Conservation (phyloP, 92 coral and sea anemone genomes). For the Bergia sp. region DNA sequence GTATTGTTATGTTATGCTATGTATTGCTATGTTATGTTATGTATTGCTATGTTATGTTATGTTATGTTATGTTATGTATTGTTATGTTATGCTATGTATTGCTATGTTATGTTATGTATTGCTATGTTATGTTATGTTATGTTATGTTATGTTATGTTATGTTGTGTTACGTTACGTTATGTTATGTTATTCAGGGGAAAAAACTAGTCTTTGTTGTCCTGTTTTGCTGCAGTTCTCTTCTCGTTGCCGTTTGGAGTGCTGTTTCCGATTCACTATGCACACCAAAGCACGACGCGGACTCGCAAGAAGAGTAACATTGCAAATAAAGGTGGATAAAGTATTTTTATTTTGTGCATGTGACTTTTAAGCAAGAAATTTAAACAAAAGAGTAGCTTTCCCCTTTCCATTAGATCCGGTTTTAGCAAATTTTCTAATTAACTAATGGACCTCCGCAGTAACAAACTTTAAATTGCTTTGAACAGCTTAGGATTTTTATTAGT, state of each 20-base stretch:
- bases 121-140: not conserved
- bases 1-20: not conserved
- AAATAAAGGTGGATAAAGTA: conserved; percentile 30
- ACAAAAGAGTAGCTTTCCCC: not conserved
- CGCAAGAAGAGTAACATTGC: conserved; percentile 51
- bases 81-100: not conserved
- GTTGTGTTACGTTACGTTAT: not conserved
- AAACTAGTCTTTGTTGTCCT: not conserved
- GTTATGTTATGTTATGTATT: not conserved
- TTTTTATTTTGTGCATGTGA: not conserved
- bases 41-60: too few species aligned
- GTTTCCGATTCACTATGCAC: conserved; percentile 74
- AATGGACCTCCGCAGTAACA: too few species aligned
- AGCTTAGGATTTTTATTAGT: too few species aligned
- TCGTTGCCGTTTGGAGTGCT: conserved; percentile 82
- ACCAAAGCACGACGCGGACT: conserved; percentile 9
- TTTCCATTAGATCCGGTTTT: not conserved
- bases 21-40: too few species aligned
- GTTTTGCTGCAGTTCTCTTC: conserved; percentile 70
- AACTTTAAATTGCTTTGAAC: too few species aligned
- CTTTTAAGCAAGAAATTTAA: not conserved
- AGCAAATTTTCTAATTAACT: too few species aligned
- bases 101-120: not conserved
- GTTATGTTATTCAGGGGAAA: too few species aligned
- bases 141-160: not conserved